Evolutionary conservation across 2,888 invertebrate species (phyloP).

Genomic region (Scaptodrosophila latifasciaeformis): DNA sequence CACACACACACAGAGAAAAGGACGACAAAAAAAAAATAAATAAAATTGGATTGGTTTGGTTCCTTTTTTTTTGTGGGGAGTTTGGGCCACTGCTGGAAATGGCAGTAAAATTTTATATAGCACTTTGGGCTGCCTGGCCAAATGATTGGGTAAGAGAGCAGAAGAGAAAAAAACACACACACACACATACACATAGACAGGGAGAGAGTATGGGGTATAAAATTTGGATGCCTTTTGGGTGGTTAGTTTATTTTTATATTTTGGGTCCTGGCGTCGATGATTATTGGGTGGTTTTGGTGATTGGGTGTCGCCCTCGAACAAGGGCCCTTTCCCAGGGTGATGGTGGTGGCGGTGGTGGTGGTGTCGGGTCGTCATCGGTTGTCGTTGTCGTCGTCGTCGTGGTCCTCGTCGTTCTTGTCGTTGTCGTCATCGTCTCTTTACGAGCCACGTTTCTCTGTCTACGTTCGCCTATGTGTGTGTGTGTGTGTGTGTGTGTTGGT

Average conservation of each 20-base stretch:
- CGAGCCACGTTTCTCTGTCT: neutral
- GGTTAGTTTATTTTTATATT: conserved; percentile 3
- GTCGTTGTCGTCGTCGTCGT: neutral
- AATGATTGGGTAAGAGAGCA: too few species aligned
- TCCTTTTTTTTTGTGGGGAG: conserved; percentile 15
- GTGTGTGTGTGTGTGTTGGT: conserved; percentile 1
- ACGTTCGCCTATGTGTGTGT: neutral
- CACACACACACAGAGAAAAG: conserved; percentile 4
- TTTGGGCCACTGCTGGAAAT: conserved; percentile 11
- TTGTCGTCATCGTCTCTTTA: neutral
- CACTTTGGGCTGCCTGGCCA: too few species aligned
- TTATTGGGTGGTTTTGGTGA: conserved; percentile 42
- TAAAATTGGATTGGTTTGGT: conserved; percentile 68
- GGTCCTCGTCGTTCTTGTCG: neutral
- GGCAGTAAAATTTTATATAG: conserved; percentile 10
- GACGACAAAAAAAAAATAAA: conserved; percentile 9
- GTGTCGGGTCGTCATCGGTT: neutral
- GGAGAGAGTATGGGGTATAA: too few species aligned
- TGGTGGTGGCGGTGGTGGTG: too few species aligned
- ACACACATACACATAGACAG: too few species aligned
- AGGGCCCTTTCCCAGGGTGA: too few species aligned
- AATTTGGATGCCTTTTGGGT: too few species aligned
- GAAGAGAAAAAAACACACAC: too few species aligned
- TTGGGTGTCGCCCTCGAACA: conserved; percentile 12
- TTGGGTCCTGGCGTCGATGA: conserved; percentile 47